These are phyloP conservation scores for Aphaenogaster floridana DNA, from an alignment of 1,140 invertebrate species.

Conservation along the genomic window DNA sequence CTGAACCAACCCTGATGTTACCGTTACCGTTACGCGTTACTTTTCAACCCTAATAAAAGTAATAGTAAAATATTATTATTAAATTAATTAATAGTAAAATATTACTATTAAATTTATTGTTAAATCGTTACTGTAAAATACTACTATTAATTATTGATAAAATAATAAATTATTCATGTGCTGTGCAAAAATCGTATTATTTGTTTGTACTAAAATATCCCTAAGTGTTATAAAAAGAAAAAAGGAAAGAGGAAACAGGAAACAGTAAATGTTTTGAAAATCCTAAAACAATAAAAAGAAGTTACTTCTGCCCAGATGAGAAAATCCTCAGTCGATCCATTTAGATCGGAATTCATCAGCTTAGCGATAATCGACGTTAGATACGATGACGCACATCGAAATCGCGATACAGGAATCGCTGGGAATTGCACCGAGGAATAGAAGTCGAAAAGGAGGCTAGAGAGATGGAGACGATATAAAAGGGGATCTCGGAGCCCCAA, in stretches of 20 bases:
- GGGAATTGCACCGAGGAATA: conserved; percentile 67
- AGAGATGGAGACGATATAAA: conserved; percentile 61
- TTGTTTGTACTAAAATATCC: not conserved
- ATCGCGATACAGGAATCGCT: conserved; percentile 71
- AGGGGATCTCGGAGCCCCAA: conserved; percentile 60
- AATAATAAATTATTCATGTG: not conserved
- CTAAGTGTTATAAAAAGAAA: not conserved
- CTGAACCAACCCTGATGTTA: too few species aligned
- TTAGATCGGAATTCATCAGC: conserved; percentile 62
- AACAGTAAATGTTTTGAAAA: not conserved
- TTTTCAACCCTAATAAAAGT: too few species aligned
- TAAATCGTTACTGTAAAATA: not conserved
- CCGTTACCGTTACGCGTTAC: too few species aligned
- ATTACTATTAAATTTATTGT: not conserved
- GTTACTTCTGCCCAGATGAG: conserved; percentile 3
- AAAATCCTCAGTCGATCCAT: conserved; percentile 49
- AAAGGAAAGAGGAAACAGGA: not conserved
- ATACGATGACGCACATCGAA: conserved; percentile 65
- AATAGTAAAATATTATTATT: not conserved
- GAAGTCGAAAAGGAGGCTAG: not conserved
- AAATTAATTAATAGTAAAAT: too few species aligned
- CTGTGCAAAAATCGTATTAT: not conserved
- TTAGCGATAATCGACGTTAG: conserved; percentile 68
- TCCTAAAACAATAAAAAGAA: not conserved
- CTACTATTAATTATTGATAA: not conserved